Conservation (phyloP, 1,140 invertebrate genomes). For the Drosophila parvula region DNA sequence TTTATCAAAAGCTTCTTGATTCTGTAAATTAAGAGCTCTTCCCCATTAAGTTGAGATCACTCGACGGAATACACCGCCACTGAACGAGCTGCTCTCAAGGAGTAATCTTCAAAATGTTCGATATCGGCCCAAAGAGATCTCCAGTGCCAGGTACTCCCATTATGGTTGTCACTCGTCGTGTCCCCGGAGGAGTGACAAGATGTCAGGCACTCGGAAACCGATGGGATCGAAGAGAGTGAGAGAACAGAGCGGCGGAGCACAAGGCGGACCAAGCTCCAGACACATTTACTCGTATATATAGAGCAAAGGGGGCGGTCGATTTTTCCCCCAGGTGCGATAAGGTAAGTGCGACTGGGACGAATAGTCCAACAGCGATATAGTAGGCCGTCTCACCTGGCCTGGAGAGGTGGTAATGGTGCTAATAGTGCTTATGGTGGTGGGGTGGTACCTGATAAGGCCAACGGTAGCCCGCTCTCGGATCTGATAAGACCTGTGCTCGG, state of each 20-base stretch:
- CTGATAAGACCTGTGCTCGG: constrained; percentile 19
- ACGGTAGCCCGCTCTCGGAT: constrained; percentile 43
- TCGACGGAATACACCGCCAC: not conserved
- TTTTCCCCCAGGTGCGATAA: constrained; percentile 4
- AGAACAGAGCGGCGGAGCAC: not conserved
- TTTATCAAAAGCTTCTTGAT: not conserved
- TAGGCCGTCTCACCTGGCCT: constrained; percentile 24
- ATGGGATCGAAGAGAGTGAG: not conserved
- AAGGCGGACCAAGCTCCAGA: constrained; percentile 4
- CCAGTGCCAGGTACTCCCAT: constrained; percentile 13
- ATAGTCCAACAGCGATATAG: not conserved
- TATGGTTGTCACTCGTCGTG: constrained; percentile 17
- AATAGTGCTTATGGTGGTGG: constrained; percentile 8
- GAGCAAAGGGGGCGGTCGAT: constrained; percentile 25
- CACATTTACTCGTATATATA: not conserved
- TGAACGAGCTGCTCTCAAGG: constrained; percentile 14
- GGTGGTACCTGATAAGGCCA: constrained; percentile 29
- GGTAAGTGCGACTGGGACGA: constrained; percentile 29
- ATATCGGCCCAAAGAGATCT: constrained; percentile 12
- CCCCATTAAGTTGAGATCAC: constrained; percentile 8
- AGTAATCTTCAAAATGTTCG: constrained; percentile 9
- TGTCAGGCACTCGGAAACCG: constrained; percentile 18
- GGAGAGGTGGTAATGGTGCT: constrained; percentile 5
- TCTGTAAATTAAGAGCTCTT: constrained; percentile 12
- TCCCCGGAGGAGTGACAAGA: constrained; percentile 24